phyloP scores from a whole-genome alignment of 64 coral and sea anemone genomes.

The Montipora cactus region DNA sequence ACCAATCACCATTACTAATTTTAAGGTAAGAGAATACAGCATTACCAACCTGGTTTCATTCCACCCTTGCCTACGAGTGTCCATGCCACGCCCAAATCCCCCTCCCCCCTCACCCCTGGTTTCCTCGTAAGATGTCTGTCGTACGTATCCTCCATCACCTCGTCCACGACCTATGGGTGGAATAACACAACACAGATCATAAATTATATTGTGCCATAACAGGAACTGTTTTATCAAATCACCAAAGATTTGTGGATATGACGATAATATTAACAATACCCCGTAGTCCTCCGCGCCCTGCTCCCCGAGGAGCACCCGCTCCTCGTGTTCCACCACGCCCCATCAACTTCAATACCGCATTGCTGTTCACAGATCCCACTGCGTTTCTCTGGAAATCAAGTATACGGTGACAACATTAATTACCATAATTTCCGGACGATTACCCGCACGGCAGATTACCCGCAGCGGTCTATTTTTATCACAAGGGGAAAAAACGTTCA shows the following conservation, averaged over 20 bases:
- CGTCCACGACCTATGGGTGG: slow-evolving; percentile 72
- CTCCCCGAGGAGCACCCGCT: slow-evolving; percentile 19
- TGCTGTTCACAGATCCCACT: slow-evolving; percentile 93
- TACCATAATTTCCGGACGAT: too few species aligned
- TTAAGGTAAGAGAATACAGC: not conserved
- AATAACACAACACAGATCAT: not conserved
- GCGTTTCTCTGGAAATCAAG: slow-evolving; percentile 73
- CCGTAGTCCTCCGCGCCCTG: slow-evolving; percentile 67
- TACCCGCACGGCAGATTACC: too few species aligned
- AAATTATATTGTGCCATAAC: not conserved
- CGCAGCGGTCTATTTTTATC: too few species aligned
- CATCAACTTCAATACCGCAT: slow-evolving; percentile 97
- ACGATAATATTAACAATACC: not conserved
- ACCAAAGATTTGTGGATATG: not conserved
- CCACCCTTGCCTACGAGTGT: slow-evolving; percentile 85
- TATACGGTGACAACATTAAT: not conserved
- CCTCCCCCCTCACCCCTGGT: slow-evolving; percentile 59
- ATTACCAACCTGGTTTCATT: slow-evolving; percentile 65
- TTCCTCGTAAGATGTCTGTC: slow-evolving; percentile 93
- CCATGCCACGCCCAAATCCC: slow-evolving; percentile 74
- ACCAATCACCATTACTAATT: too few species aligned
- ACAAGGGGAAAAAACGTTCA: too few species aligned
- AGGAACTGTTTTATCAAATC: not conserved
- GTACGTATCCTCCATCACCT: slow-evolving; percentile 83
- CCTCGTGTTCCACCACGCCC: slow-evolving; percentile 88